Percentiles rank a stretch among this genome's conserved stretches.
Evolutionary conservation across 1,140 invertebrate genomes (phyloP).

Genomic region (Orussus abietinus): DNA sequence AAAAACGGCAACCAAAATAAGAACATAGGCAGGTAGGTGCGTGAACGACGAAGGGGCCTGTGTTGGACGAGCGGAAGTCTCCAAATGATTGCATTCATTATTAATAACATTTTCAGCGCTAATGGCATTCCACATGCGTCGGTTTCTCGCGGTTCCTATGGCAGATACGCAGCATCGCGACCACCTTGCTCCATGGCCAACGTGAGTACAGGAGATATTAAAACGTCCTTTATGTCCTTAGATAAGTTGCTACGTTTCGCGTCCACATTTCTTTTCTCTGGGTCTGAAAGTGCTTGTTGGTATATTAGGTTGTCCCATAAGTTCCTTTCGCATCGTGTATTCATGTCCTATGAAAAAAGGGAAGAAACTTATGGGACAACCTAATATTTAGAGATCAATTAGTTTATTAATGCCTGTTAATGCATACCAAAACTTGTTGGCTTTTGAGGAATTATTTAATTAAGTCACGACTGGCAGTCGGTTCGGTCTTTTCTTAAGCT

Average conservation of each 20-base stretch:
- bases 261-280: too few relatives aligned
- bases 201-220: constrained; percentile 44
- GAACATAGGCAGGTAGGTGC: constrained; percentile 12
- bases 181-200: constrained; percentile 65
- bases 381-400: too few relatives aligned
- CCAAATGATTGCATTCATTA: constrained; percentile 14
- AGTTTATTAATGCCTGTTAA: constrained; percentile 5
- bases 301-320: too few relatives aligned
- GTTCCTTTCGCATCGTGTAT: too few relatives aligned
- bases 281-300: too few relatives aligned
- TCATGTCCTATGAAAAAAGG: too few relatives aligned
- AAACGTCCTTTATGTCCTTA: too few relatives aligned
- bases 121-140: constrained; percentile 32
- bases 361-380: too few relatives aligned
- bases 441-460: constrained; percentile 8
- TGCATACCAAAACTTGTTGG: constrained; percentile 3
- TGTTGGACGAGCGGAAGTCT: too few relatives aligned
- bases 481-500: constrained; percentile 2
- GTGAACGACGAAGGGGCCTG: too few relatives aligned
- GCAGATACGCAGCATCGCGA: constrained; percentile 60
- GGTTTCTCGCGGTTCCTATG: constrained; percentile 41
- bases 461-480: too few relatives aligned
- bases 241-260: too few relatives aligned
- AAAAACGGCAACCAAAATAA: constrained; percentile 28
- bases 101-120: constrained; percentile 27